Conservation (phyloP, 2,113 vertebrate genomes). For the Rattus rattus region DNA sequence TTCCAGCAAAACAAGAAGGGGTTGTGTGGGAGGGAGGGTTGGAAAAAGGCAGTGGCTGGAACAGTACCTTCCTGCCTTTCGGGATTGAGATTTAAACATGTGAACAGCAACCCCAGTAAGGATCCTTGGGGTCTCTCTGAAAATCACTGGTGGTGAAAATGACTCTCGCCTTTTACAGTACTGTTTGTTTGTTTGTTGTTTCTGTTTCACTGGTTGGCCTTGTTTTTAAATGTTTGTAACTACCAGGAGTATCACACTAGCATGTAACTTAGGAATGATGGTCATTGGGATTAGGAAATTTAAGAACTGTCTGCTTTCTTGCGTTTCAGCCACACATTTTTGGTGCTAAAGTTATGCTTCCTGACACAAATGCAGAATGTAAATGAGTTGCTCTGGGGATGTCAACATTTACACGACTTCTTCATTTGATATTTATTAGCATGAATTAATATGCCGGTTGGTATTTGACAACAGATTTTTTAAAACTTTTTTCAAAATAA, state of each 20-base stretch:
- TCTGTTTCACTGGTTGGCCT: neutral
- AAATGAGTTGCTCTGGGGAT: neutral
- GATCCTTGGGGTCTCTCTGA: neutral
- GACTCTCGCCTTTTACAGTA: neutral
- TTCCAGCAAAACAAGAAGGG: neutral
- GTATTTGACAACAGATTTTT: neutral
- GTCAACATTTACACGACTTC: neutral
- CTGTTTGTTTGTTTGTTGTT: neutral
- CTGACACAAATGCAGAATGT: neutral
- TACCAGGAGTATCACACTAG: neutral
- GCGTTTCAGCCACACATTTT: constrained; percentile 47
- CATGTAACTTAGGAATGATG: neutral
- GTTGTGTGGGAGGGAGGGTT: too few relatives aligned
- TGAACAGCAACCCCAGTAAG: neutral
- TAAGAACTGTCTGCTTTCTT: constrained; percentile 1
- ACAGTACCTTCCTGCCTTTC: neutral
- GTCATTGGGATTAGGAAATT: neutral
- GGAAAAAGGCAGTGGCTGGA: neutral
- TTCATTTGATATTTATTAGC: constrained; percentile 11
- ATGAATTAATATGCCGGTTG: constrained; percentile 2
- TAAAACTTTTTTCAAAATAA: neutral
- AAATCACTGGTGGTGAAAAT: neutral
- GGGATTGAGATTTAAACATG: neutral
- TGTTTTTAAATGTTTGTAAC: constrained; percentile 37
- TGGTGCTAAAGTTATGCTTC: constrained; percentile 35